Conservation (phyloP, 2,797 vertebrate species). For the Taeniopygia guttata region DNA sequence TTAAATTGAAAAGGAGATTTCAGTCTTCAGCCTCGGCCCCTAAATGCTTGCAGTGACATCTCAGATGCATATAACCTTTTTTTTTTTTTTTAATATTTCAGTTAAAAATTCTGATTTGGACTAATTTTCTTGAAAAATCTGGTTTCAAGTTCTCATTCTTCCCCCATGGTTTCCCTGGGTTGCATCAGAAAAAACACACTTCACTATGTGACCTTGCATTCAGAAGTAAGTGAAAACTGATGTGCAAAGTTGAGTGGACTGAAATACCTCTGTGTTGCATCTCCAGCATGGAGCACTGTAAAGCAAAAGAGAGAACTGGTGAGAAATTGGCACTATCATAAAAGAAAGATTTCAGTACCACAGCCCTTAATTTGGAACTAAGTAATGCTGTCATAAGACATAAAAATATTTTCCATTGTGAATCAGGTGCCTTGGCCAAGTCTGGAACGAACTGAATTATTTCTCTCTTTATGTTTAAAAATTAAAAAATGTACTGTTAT, state of each 20-base stretch:
- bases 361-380: neutral
- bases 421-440: slow-evolving; percentile 10
- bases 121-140: neutral
- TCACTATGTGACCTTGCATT: neutral
- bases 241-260: neutral
- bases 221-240: neutral
- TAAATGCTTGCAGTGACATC: neutral
- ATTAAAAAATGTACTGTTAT: slow-evolving; percentile 28
- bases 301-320: neutral
- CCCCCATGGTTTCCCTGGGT: neutral
- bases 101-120: neutral
- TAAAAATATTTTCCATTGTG: slow-evolving; percentile 38
- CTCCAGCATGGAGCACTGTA: neutral
- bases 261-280: neutral
- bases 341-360: neutral
- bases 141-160: neutral
- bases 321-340: neutral
- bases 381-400: slow-evolving; percentile 12
- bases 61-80: neutral
- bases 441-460: neutral
- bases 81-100: neutral
- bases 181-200: neutral
- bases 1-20: neutral
- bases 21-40: neutral
- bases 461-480: slow-evolving; percentile 39